A percentile compares a stretch with the other conserved stretches of the same genome.
Conservation (phyloP, 23 tunicate genomes). For the Trididemnum nubilum region DNA sequence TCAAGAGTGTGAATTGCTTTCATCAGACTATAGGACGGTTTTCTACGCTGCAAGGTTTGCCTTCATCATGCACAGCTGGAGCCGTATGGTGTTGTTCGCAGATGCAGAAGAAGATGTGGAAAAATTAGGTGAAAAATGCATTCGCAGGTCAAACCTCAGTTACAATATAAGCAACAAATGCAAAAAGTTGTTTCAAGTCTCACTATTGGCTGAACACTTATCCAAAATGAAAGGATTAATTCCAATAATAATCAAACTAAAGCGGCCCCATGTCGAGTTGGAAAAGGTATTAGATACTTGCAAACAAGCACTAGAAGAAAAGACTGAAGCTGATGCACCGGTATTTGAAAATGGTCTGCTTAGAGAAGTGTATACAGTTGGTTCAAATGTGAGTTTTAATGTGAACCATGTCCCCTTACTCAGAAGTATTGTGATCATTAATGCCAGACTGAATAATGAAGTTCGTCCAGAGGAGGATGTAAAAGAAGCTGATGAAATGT, state of each 20-base stretch:
- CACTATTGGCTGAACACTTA: conserved; percentile 34
- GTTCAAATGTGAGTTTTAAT: neutral
- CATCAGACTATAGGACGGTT: conserved; percentile 11
- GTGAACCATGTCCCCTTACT: neutral
- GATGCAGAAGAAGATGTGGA: neutral
- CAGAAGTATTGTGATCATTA: neutral
- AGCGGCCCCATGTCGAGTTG: neutral
- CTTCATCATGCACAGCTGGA: conserved; percentile 61
- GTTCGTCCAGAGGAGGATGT: neutral
- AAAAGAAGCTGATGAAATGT: conserved; percentile 1
- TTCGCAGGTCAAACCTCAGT: conserved; percentile 35
- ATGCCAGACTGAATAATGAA: neutral
- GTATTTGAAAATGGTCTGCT: conserved; percentile 37
- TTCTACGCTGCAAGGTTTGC: conserved; percentile 67
- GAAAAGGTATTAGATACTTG: neutral
- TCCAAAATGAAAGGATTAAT: conserved; percentile 32
- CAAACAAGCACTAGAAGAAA: neutral
- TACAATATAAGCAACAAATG: conserved; percentile 1
- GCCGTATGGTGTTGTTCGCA: conserved; percentile 58
- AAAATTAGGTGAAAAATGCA: neutral
- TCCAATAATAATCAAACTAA: conserved; percentile 29
- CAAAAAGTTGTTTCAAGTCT: neutral
- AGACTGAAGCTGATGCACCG: too few relatives aligned
- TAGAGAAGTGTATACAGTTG: conserved; percentile 22
- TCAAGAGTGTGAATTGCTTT: conserved; percentile 30